These are phyloP conservation scores for Tarsius wallacei DNA, from an alignment of 2,797 vertebrate genomes.

Conservation along the genomic window DNA sequence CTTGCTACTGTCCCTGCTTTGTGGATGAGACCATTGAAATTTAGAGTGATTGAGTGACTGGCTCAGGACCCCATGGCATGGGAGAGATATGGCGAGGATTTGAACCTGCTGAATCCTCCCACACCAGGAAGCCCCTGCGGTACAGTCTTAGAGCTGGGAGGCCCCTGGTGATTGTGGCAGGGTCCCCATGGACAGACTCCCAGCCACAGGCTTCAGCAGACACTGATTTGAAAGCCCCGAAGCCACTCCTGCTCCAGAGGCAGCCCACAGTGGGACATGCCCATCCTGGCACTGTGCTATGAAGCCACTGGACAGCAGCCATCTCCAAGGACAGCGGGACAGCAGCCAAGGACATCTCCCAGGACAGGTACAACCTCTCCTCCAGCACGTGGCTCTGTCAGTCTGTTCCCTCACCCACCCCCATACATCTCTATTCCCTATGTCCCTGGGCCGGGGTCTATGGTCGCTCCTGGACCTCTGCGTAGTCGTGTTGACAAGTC, in stretches of 20 bases:
- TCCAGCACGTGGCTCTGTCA: neutral
- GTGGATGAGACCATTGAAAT: neutral
- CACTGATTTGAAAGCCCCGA: neutral
- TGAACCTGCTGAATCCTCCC: neutral
- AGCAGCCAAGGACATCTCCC: neutral
- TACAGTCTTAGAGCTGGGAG: neutral
- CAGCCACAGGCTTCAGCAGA: neutral
- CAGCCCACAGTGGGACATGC: too few species aligned
- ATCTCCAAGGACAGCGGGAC: too few species aligned
- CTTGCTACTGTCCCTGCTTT: neutral
- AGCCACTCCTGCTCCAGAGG: neutral
- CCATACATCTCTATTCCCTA: neutral
- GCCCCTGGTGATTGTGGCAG: neutral
- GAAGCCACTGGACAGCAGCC: neutral
- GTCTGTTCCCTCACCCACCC: neutral
- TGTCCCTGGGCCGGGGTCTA: neutral
- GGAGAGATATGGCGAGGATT: neutral
- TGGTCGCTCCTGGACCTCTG: fast-evolving
- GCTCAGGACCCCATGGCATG: neutral
- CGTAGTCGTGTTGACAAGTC: neutral
- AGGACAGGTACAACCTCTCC: too few species aligned
- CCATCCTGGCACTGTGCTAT: neutral
- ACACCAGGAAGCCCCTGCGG: neutral
- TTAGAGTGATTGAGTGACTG: neutral
- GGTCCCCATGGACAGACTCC: neutral